A percentile compares a stretch with the other conserved stretches of the same genome.
Conservation (phyloP, 2,888 invertebrate genomes). For the Alitta virens region DNA sequence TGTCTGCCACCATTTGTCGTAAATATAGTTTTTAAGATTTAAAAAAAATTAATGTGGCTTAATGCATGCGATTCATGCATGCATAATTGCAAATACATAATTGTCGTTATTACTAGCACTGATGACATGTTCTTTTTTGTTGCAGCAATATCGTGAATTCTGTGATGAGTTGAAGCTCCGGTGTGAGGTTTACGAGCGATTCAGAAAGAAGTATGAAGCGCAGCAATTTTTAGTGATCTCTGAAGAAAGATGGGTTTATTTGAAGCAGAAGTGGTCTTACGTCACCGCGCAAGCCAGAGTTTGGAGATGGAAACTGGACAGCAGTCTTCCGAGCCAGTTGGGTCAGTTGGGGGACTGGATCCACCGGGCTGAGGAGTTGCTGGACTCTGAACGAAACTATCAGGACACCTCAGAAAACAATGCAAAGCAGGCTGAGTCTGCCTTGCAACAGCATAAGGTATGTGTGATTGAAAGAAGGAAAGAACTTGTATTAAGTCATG, state of each 20-base stretch:
- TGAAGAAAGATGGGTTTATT: conserved; percentile 80
- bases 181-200: conserved; percentile 71
- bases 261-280: conserved; percentile 78
- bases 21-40: no score
- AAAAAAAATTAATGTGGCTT: no score
- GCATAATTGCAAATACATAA: no score
- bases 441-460: conserved; percentile 65
- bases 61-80: no score
- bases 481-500: not conserved
- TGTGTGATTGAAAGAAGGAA: no score
- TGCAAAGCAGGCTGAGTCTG: conserved; percentile 37
- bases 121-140: not conserved
- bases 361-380: conserved; percentile 67
- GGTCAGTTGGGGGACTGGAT: conserved; percentile 87
- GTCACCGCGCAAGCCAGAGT: conserved; percentile 62
- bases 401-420: conserved; percentile 68
- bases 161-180: conserved; percentile 76
- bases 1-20: no score
- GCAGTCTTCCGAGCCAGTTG: conserved; percentile 80
- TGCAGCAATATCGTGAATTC: conserved; percentile 73
- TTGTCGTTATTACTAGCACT: no score
- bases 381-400: conserved; percentile 59
- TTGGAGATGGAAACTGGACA: conserved; percentile 88
- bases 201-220: conserved; percentile 77
- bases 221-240: conserved; percentile 80